Evolutionary conservation across 2,113 vertebrate genomes (phyloP), one percentile per base, ranked within the genome.

Genomic region (Charadrius vociferus): DNA sequence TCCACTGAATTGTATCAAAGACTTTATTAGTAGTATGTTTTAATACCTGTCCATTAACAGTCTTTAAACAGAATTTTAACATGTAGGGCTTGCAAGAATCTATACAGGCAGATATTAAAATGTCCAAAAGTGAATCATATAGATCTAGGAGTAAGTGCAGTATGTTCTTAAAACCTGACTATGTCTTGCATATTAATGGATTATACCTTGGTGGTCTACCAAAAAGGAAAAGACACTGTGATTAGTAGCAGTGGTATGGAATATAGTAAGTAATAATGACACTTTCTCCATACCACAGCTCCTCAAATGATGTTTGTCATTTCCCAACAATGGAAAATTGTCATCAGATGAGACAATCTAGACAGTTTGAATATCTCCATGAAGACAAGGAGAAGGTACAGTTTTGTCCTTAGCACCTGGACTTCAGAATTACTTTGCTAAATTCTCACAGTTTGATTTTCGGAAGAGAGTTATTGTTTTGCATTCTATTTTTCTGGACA

Each of bases 11-110:
- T 91, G 6, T 86, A 81, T 81, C 41, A 81, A 81, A 83, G 59
- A 75, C 55, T 94, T 95, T 85, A 90, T 89, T 96, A 91, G 62
- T 87, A 56, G 86, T 52, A 95, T 94, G 32, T 93, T 71, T 86
- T 78, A 71, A 82, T 80, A 94, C n/a, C 17, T 90, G 59, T 94
- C 80, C 52, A 63, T 85, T 95, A 93, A 61, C 34, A 91, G 30
- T 41, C 81, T 92, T 95, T 86, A 72, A 77, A 27, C 7, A 89
- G 63, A 93, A 95, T 91, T 85, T 95, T 86, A 92, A 82, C 10
- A 14, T 59, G 52, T 66, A 88, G 77, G 18, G 11, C 18, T 94
- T 91, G 26, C 43, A 58, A 39, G 78, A 85, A 78, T 58, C 56
- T 83, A 45, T 59, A 65, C 29, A 72, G 32, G 13, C 37, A 95